Evolutionary conservation across 1,140 invertebrate species (phyloP).

Genomic region (Oreohelix idahoensis): DNA sequence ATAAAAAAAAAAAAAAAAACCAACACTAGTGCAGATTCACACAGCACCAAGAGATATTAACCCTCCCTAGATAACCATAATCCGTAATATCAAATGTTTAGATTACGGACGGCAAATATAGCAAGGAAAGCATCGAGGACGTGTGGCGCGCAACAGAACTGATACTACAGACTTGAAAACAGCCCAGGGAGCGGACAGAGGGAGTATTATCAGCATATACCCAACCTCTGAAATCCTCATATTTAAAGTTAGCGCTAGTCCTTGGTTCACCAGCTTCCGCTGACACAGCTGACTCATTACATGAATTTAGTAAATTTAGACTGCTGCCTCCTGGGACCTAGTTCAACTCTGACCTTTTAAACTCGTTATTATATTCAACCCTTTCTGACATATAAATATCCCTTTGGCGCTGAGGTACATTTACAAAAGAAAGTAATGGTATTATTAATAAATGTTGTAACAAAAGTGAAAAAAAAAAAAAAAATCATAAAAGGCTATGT

Average conservation of each 20-base stretch:
- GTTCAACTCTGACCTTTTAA: not conserved
- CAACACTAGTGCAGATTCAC: not conserved
- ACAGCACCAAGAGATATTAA: not conserved
- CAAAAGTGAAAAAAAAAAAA: too few relatives aligned
- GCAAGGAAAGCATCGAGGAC: not conserved
- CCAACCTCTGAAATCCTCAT: not conserved
- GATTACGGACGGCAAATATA: not conserved
- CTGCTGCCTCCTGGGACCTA: not conserved
- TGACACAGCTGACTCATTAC: not conserved
- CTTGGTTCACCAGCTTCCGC: not conserved
- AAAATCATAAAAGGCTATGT: too few relatives aligned
- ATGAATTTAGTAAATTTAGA: constrained; percentile 7
- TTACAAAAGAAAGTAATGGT: too few relatives aligned
- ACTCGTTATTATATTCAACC: not conserved
- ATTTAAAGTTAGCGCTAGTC: not conserved
- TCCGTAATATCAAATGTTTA: not conserved
- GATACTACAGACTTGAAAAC: not conserved
- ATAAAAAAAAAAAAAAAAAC: not conserved
- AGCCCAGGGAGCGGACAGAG: not conserved
- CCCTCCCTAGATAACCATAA: not conserved
- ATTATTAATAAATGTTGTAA: too few relatives aligned
- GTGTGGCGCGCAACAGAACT: not conserved
- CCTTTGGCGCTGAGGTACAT: not conserved
- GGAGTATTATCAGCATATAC: not conserved
- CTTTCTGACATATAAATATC: not conserved